Evolutionary conservation across 2,113 vertebrate genomes (phyloP).

Genomic region (Stegastes partitus): DNA sequence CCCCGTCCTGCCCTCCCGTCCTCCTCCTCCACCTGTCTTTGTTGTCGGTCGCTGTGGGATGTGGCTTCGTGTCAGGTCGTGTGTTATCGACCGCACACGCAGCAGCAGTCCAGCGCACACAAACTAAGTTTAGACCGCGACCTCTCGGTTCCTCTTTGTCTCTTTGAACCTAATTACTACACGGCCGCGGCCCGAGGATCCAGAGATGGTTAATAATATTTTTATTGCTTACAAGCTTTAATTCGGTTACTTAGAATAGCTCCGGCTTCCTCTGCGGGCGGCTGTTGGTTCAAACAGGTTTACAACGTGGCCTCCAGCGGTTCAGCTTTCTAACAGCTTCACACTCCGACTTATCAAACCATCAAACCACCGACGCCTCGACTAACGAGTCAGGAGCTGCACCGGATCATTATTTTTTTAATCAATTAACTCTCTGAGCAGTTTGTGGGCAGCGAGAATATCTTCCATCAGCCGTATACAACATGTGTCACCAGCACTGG

Average conservation of each 20-base stretch:
- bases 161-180: neutral
- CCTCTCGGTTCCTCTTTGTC: neutral
- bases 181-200: neutral
- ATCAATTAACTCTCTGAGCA: no score
- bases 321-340: no score
- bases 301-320: no score
- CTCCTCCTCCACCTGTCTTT: conserved; percentile 55
- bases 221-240: neutral
- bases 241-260: neutral
- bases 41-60: conserved; percentile 49
- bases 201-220: neutral
- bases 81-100: conserved; percentile 48
- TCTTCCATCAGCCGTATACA: no score
- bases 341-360: no score
- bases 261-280: neutral
- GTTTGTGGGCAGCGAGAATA: no score
- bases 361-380: no score
- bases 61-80: conserved; percentile 55
- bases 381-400: no score
- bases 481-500: no score
- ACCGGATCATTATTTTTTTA: no score
- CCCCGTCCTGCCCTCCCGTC: conserved; percentile 38
- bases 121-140: neutral
- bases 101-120: neutral
- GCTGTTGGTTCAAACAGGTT: no score